These are phyloP conservation scores for Diprion similis DNA, from an alignment of 1,140 invertebrate genomes.

Conservation along the genomic window DNA sequence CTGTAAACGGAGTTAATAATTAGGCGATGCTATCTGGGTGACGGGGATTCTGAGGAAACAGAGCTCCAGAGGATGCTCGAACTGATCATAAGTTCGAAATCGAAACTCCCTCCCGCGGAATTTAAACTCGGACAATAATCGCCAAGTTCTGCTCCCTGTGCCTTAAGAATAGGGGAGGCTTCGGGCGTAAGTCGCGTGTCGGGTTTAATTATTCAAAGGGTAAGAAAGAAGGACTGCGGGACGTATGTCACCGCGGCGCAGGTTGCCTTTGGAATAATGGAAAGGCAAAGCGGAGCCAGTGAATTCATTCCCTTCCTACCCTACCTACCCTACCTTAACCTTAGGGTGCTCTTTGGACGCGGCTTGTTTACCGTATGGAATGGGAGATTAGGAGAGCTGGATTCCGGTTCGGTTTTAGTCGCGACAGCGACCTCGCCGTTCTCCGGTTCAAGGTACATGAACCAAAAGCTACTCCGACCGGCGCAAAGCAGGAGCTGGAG, in stretches of 20 bases:
- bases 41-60: no score
- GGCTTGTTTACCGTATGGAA: not conserved
- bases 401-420: not conserved
- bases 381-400: no score
- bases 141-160: not conserved
- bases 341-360: not conserved
- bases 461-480: not conserved
- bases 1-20: no score
- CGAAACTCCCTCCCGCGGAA: no score
- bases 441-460: not conserved
- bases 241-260: not conserved
- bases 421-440: not conserved
- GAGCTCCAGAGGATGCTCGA: no score
- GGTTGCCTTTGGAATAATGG: slow-evolving; percentile 10
- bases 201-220: slow-evolving; percentile 15
- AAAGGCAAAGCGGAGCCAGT: slow-evolving; percentile 4
- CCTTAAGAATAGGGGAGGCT: not conserved
- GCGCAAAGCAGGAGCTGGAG: not conserved
- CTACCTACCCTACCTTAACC: not conserved
- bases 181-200: slow-evolving; percentile 13
- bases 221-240: not conserved
- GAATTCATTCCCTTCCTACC: slow-evolving; percentile 2
- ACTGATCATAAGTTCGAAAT: no score
- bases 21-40: no score
- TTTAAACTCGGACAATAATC: no score